These are phyloP conservation scores for Eurytoma adleriae DNA, from an alignment of 2,888 invertebrate genomes.

Conservation along the genomic window DNA sequence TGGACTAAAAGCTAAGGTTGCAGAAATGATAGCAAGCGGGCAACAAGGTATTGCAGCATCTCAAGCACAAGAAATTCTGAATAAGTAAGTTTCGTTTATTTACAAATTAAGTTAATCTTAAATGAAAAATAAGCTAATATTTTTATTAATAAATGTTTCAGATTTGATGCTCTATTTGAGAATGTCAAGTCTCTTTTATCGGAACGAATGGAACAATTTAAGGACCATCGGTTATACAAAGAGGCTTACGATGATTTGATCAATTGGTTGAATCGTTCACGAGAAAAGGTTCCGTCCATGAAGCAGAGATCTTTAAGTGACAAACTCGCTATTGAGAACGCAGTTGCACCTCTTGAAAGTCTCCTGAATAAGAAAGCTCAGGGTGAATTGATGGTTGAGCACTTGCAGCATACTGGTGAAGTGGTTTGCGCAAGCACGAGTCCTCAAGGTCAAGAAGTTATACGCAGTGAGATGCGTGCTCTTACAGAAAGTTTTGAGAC, in stretches of 20 bases:
- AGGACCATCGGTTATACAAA: slow-evolving; percentile 92
- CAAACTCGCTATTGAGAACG: slow-evolving; percentile 91
- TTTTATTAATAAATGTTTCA: slow-evolving; percentile 44
- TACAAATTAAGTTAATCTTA: neutral
- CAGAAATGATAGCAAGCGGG: slow-evolving; percentile 90
- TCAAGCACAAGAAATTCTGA: slow-evolving; percentile 90
- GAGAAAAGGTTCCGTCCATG: slow-evolving; percentile 92
- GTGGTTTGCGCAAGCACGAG: slow-evolving; percentile 91
- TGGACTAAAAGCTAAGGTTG: slow-evolving; percentile 87
- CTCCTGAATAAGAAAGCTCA: slow-evolving; percentile 93
- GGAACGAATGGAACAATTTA: slow-evolving; percentile 90
- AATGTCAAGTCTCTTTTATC: slow-evolving; percentile 84
- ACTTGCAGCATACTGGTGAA: slow-evolving; percentile 91
- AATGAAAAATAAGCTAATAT: neutral
- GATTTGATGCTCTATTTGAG: slow-evolving; percentile 88
- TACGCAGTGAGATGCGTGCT: slow-evolving; percentile 91
- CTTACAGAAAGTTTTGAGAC: slow-evolving; percentile 90
- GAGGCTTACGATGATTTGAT: slow-evolving; percentile 94
- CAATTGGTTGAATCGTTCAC: slow-evolving; percentile 90
- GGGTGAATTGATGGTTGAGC: slow-evolving; percentile 91
- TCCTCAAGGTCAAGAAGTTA: slow-evolving; percentile 85
- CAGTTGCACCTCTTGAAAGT: slow-evolving; percentile 90
- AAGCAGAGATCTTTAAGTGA: slow-evolving; percentile 91
- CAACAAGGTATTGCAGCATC: slow-evolving; percentile 89
- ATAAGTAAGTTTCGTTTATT: slow-evolving; percentile 72